Evolutionary conservation across 1,140 invertebrate species (phyloP).

Genomic region (Drosophila saltans): DNA sequence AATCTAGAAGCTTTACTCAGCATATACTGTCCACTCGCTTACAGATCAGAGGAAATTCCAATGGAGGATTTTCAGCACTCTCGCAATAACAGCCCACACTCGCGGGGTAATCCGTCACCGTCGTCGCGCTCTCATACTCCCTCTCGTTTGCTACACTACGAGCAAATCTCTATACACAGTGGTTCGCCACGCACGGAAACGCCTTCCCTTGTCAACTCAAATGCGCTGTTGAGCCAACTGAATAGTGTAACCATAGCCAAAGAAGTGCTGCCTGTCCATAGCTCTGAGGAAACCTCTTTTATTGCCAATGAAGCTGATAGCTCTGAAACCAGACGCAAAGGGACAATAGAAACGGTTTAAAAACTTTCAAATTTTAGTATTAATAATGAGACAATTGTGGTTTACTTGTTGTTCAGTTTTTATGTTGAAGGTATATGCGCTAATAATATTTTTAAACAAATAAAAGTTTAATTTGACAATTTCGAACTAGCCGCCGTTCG

Average conservation of each 20-base stretch:
- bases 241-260: conserved; percentile 58
- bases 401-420: conserved; percentile 64
- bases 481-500: conserved; percentile 26
- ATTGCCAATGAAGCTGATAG: conserved; percentile 84
- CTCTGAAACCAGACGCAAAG: conserved; percentile 82
- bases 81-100: conserved; percentile 77
- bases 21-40: conserved; percentile 4
- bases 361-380: conserved; percentile 39
- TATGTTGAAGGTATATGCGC: conserved; percentile 42
- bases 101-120: conserved; percentile 60
- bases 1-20: not conserved
- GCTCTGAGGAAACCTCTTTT: conserved; percentile 90
- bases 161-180: conserved; percentile 83
- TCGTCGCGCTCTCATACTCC: conserved; percentile 79
- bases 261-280: conserved; percentile 65
- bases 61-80: conserved; percentile 89
- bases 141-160: conserved; percentile 80
- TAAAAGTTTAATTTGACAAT: conserved; percentile 65
- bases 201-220: conserved; percentile 39
- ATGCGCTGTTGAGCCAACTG: conserved; percentile 56
- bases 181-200: conserved; percentile 67
- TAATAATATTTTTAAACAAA: conserved; percentile 50
- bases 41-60: conserved; percentile 91
- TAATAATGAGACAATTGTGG: conserved; percentile 34
- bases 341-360: conserved; percentile 88